These are phyloP conservation scores for Agrilus cyanescens DNA, from an alignment of 2,888 invertebrate species.

Conservation along the genomic window DNA sequence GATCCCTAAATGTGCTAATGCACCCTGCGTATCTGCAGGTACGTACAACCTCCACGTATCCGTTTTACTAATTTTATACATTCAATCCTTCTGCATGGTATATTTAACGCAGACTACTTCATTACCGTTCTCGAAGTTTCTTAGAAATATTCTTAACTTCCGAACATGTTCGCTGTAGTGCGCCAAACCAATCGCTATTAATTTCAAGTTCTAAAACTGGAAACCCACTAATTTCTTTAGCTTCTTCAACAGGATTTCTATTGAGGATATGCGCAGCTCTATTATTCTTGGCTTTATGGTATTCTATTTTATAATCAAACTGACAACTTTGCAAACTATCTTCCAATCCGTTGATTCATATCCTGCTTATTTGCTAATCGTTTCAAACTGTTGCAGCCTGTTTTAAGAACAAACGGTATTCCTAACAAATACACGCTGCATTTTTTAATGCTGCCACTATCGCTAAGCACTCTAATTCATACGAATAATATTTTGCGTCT, in stretches of 20 bases:
- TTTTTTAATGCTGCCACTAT: slow-evolving; percentile 4
- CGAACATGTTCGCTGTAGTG: slow-evolving; percentile 1
- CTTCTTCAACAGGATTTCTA: slow-evolving; percentile 11
- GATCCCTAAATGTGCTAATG: slow-evolving; percentile 12
- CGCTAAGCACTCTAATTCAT: slow-evolving; percentile 7
- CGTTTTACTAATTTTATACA: too few relatives aligned
- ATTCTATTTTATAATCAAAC: slow-evolving; percentile 12
- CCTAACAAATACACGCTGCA: slow-evolving; percentile 10
- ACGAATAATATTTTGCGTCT: slow-evolving; percentile 6
- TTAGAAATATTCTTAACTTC: slow-evolving; percentile 1
- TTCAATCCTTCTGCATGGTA: not conserved
- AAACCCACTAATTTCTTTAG: slow-evolving; percentile 9
- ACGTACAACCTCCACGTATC: slow-evolving; percentile 9
- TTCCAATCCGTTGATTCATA: slow-evolving; percentile 1
- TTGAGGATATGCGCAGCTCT: slow-evolving; percentile 9
- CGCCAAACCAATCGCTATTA: slow-evolving; percentile 7
- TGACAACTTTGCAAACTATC: slow-evolving; percentile 9
- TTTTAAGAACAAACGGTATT: slow-evolving; percentile 5
- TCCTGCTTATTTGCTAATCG: not conserved
- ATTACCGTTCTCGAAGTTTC: slow-evolving; percentile 12
- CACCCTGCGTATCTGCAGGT: slow-evolving; percentile 9
- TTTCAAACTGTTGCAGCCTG: slow-evolving; percentile 6
- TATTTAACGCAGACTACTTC: slow-evolving; percentile 6
- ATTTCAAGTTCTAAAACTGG: slow-evolving; percentile 13
- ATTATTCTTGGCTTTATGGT: slow-evolving; percentile 11